A percentile compares a stretch with the other conserved stretches of the same genome.
phyloP scores from a whole-genome alignment of 2,113 vertebrate species.

The Heterochromis multidens region DNA sequence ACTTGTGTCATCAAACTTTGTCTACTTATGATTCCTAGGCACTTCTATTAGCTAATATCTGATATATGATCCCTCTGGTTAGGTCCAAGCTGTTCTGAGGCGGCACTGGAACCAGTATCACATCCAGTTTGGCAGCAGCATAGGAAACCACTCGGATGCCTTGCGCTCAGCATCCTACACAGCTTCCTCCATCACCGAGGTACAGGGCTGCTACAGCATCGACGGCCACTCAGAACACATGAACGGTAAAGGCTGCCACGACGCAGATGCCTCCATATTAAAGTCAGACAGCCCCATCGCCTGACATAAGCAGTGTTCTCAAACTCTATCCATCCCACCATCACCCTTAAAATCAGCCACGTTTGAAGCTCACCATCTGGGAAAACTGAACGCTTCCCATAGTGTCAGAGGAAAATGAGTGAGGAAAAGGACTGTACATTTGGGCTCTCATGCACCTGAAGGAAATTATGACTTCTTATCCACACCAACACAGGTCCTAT shows the following conservation, averaged over 20 bases:
- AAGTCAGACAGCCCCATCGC: slow-evolving; percentile 83
- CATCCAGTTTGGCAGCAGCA: slow-evolving; percentile 89
- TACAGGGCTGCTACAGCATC: slow-evolving; percentile 85
- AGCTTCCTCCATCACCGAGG: slow-evolving; percentile 88
- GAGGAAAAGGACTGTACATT: neutral
- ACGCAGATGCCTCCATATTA: slow-evolving; percentile 77
- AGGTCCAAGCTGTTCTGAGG: slow-evolving; percentile 92
- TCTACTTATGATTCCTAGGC: neutral
- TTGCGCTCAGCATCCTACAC: slow-evolving; percentile 93
- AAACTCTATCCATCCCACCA: neutral
- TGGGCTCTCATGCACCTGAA: neutral
- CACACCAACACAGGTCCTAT: neutral
- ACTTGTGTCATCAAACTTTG: too few species aligned
- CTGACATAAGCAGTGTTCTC: slow-evolving; percentile 56
- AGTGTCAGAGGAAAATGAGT: neutral
- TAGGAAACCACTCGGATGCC: slow-evolving; percentile 84
- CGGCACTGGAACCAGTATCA: slow-evolving; percentile 95
- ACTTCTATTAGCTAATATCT: neutral
- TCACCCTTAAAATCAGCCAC: neutral
- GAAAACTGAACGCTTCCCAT: neutral
- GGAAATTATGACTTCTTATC: neutral
- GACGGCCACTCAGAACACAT: slow-evolving; percentile 87
- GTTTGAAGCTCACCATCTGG: neutral
- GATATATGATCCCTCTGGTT: neutral
- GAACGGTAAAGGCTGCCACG: slow-evolving; percentile 88